Base-by-base conservation (phyloP, 2,888 invertebrate species). In the Malacosoma neustria region DNA sequence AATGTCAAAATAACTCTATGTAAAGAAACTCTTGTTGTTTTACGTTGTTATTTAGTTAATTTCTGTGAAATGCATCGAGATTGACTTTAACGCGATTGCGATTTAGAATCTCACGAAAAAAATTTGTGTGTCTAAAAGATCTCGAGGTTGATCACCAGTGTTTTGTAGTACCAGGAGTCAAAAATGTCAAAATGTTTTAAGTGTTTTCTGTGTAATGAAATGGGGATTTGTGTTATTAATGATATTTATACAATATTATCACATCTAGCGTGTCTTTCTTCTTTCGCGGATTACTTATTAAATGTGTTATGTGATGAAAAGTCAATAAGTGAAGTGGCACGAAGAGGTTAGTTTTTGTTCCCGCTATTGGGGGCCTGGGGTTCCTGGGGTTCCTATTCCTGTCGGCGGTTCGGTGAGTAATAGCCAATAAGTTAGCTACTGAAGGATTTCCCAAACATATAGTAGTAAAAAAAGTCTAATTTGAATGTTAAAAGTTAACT, bases 301-400 rank as follows among this genome's bases (percentile, higher is more conserved):
- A 34, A 43, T 32, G 29, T 37, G 22, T 22, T 22, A 22, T 7
- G 9, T 5, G 22, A 22, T 7, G 22, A 22, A 22, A 22, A 22
- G 22, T 22, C 9, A n/a, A 13, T 30, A 30, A 34, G 29, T 34
- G 29, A 32, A 13, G 22, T 22, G 22, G 22, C 22, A 9, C 9
- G 22, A 57, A 40, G 69, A 82, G 84, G 82, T 84, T 82, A 82
- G 76, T 76, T 81, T 76, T 63, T 53, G 70, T 81, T 81, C 81
- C 80, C 80, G 81, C 82, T 82, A 62, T 73, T 68, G 63, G 58
- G 57, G 56, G 63, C 55, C 52, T 48, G 54, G 54, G 54, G 54
- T 45, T 48, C 61, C 54, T 43, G 42, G n/a, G n/a, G n/a, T n/a
- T n/a, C n/a, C n/a, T n/a, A 43, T 46, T 67, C 61, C 67, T 59